Evolutionary conservation across 35 echinoderm and acorn worm species (phyloP).

Genomic region (Chiridota heheva): DNA sequence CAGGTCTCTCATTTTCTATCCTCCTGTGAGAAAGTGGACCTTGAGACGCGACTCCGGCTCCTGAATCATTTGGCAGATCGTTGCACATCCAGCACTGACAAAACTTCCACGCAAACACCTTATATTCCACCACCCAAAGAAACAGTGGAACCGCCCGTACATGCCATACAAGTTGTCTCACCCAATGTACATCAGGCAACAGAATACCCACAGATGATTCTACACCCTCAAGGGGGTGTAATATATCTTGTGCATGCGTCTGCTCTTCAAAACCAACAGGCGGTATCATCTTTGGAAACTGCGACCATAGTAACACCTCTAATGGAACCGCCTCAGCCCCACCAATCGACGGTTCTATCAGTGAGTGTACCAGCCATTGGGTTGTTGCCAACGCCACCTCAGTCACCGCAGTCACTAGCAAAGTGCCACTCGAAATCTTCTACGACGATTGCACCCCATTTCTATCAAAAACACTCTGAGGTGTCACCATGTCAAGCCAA

Average conservation of each 20-base stretch:
- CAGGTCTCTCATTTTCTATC: slow-evolving; percentile 74
- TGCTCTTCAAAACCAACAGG: too few species aligned
- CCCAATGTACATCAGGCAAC: background rate
- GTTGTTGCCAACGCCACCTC: slow-evolving; percentile 33
- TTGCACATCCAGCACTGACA: background rate
- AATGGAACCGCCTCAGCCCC: background rate
- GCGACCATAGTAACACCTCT: background rate
- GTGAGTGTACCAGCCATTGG: background rate
- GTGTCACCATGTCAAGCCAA: too few species aligned
- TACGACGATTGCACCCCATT: too few species aligned
- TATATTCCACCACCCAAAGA: background rate
- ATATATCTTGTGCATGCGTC: too few species aligned
- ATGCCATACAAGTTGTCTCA: background rate
- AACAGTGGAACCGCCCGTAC: background rate
- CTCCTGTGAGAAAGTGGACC: slow-evolving; percentile 63
- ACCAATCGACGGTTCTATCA: background rate
- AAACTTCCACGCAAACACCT: background rate
- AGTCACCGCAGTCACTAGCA: background rate
- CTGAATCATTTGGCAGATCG: slow-evolving; percentile 66
- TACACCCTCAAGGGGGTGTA: too few species aligned
- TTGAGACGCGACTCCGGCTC: slow-evolving; percentile 74
- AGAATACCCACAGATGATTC: background rate
- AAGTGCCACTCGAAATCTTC: too few species aligned
- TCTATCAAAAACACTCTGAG: too few species aligned
- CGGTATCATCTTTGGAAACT: background rate